Evolutionary conservation across 2,888 invertebrate species (phyloP), one percentile per base, ranked within the genome.

Genomic region (Drosophila sordidula): DNA sequence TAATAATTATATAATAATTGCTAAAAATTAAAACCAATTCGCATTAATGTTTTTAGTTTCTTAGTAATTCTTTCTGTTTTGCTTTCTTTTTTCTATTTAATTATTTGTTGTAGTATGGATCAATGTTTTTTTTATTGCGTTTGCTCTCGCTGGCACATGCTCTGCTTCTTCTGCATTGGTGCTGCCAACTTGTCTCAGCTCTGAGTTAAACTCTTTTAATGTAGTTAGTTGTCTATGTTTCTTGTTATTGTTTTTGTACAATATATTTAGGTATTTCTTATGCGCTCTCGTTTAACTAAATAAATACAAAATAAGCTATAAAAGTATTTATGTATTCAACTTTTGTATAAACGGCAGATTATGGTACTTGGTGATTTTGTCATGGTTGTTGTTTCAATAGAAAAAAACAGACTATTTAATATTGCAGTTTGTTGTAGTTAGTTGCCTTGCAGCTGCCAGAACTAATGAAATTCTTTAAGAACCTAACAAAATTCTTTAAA

Each of bases 261-360:
- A 44, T 70, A 47, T 26, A 63, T 56, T 75, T 56, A 42, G 45
- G 70, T 75, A 75, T 62, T 62, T 57, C 8, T 62, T 49, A 57
- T 55, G 49, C 34, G 47, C 16, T 42, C 46, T 57, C 38, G 45
- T 63, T 67, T 18, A 63, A 67, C 67, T 55, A 50, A 70, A 75
- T 58, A 63, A 67, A 46, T 75, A 49, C 66, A 25, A 52, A 58
- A 58, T 46, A 58, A 39, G 39, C 32, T 54, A 32, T 14, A 34
- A 22, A 44, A 44, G 32, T 63, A 36, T 34, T 50, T 63, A 36
- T 36, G 32, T 42, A 54, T 59, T 57, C 9, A 49, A 39, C 62
- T 70, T 58, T 70, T 68, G 44, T 65, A 52, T 75, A 75, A 61
- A 56, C 75, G 70, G 75, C 75, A 75, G 70, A 75, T 75, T 46